These are phyloP conservation scores for Pantherophis guttatus DNA, from an alignment of 2,113 vertebrate genomes.

Conservation along the genomic window DNA sequence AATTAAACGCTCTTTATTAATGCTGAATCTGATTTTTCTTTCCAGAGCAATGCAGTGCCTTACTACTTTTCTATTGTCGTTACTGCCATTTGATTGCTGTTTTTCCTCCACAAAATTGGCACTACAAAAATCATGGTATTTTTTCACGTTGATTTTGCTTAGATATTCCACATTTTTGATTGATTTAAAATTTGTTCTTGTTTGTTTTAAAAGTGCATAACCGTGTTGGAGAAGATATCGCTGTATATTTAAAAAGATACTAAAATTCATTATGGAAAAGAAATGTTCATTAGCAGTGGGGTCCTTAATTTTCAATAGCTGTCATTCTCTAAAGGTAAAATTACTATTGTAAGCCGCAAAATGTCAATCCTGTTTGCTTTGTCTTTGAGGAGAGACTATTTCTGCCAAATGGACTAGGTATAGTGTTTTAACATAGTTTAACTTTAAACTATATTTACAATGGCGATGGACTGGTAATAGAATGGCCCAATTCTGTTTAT, in stretches of 20 bases:
- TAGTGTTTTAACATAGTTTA: neutral
- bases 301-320: neutral
- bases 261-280: neutral
- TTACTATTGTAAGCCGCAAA: neutral
- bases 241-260: neutral
- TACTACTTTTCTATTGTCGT: neutral
- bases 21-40: slow-evolving; percentile 57
- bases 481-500: neutral
- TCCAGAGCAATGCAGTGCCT: slow-evolving; percentile 25
- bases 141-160: neutral
- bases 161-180: neutral
- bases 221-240: neutral
- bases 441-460: neutral
- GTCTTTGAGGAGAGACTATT: neutral
- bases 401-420: neutral
- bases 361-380: neutral
- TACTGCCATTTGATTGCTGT: neutral
- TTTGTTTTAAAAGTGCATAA: neutral
- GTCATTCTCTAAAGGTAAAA: neutral
- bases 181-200: neutral
- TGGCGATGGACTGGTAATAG: neutral
- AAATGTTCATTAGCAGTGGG: neutral
- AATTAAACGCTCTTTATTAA: slow-evolving; percentile 79
- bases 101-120: neutral
- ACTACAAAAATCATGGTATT: neutral